Base-by-base conservation (phyloP, 2,888 invertebrate genomes). In the Drepana falcataria region DNA sequence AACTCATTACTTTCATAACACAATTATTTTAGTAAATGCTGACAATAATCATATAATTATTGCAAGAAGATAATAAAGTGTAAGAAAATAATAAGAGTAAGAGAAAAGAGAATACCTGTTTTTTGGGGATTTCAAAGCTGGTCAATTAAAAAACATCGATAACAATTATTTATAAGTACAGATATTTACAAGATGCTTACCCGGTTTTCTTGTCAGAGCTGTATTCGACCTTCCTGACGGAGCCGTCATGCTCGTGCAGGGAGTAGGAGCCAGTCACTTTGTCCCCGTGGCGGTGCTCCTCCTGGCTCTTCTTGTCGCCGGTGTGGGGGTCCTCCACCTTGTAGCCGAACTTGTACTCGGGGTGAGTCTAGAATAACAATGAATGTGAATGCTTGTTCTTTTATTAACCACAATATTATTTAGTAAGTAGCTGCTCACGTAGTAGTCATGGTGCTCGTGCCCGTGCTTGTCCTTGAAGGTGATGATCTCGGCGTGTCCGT, bases 281-380 rank as follows among this genome's bases (percentile, higher is more conserved):
- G 60, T 79, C 81, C 21, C 80, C 80, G 60, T 81, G 78, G 63
- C 81, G 81, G 52, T 65, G 56, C 69, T 81, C 81, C 56, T 79
- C 77, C 68, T 81, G 81, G 59, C 65, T 67, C 71, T 79, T 81
- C 64, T 66, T 61, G 71, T 81, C 81, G 35, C 72, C 72, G 51
- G 81, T 79, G 67, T 80, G 77, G 1, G 68, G 73, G 61, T 80
- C 79, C 49, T 73, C 68, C 51, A 81, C 79, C 52, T 76, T 74
- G 73, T 79, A 79, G 52, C 65, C 71, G 63, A 73, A 78, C 56
- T 73, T 75, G 54, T 73, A 78, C 55, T 77, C 75, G 35, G 78
- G 73, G 53, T 72, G 60, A n/a, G 69, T 64, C 75, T 37, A 5
- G 0, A 37, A 37, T 37, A 37, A 37, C 0, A 5, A 21, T 21